These are phyloP conservation scores for Agonopterix alstromeriana DNA, from an alignment of 2,888 invertebrate genomes.

Conservation along the genomic window DNA sequence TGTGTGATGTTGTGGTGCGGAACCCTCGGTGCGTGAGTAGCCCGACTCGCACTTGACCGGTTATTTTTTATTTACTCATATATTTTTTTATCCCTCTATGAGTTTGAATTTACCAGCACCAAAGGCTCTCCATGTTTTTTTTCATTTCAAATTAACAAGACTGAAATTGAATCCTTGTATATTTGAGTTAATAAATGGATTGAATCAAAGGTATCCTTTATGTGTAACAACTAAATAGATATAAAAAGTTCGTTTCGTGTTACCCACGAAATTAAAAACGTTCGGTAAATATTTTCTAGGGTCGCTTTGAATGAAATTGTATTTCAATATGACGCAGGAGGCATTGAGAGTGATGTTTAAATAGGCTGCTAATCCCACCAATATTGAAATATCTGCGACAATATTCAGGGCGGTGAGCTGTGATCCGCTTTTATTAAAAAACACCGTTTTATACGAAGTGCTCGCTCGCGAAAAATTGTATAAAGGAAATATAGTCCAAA, in stretches of 20 bases:
- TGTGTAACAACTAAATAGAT: not conserved
- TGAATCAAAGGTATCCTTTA: not conserved
- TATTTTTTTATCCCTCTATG: too few species aligned
- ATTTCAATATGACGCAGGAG: constrained; percentile 61
- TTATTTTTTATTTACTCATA: too few species aligned
- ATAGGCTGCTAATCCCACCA: constrained; percentile 73
- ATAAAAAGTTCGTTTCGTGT: constrained; percentile 3
- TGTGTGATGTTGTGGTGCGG: too few species aligned
- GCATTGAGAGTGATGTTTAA: constrained; percentile 68
- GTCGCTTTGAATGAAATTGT: constrained; percentile 64
- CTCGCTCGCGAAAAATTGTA: not conserved
- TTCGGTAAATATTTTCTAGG: constrained; percentile 62
- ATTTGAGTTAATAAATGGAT: not conserved
- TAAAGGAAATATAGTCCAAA: not conserved
- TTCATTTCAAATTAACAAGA: too few species aligned
- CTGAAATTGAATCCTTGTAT: too few species aligned
- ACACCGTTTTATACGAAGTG: constrained; percentile 48
- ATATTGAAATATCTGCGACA: constrained; percentile 76
- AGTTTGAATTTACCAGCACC: too few species aligned
- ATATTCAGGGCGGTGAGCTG: constrained; percentile 60
- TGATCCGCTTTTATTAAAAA: constrained; percentile 72
- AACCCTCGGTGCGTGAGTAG: too few species aligned
- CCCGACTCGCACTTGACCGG: too few species aligned
- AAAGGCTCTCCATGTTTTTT: not conserved
- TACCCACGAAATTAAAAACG: constrained; percentile 58